Percentiles rank a stretch among this genome's conserved stretches.
Conservation (phyloP, 1,140 invertebrate species). For the Zaprionus davidi region DNA sequence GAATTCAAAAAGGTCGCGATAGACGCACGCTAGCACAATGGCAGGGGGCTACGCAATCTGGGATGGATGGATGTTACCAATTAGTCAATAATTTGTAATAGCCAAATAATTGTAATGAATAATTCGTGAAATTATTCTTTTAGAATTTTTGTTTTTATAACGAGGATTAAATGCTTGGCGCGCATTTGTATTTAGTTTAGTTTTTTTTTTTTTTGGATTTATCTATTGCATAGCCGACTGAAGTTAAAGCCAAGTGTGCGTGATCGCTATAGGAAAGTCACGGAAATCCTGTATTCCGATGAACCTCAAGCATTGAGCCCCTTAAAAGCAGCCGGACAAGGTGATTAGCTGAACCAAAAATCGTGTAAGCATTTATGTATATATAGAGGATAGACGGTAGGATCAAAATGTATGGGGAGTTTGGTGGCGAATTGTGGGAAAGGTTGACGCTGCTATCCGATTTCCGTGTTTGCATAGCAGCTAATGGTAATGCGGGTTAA, state of each 20-base stretch:
- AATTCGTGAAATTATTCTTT: conserved; percentile 35
- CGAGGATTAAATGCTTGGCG: conserved; percentile 40
- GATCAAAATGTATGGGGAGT: conserved; percentile 17
- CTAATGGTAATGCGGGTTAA: conserved; percentile 22
- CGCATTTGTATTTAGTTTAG: conserved; percentile 38
- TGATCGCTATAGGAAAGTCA: conserved; percentile 45
- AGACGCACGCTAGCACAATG: conserved; percentile 21
- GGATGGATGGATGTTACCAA: conserved; percentile 21
- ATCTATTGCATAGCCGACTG: conserved; percentile 62
- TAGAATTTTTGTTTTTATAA: conserved; percentile 32
- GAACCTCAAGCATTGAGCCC: conserved; percentile 78
- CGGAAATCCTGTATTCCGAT: conserved; percentile 76
- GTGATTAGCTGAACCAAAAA: conserved; percentile 71
- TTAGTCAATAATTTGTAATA: conserved; percentile 37
- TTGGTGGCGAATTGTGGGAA: background rate
- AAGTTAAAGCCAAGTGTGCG: conserved; percentile 20
- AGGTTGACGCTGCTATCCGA: conserved; percentile 67
- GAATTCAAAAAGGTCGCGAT: conserved; percentile 38
- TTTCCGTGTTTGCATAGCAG: conserved; percentile 74
- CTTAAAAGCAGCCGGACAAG: conserved; percentile 77
- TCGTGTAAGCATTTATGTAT: conserved; percentile 29
- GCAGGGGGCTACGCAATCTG: conserved; percentile 57
- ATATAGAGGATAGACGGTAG: background rate
- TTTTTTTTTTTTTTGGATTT: conserved; percentile 12
- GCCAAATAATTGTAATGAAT: conserved; percentile 50